Base-by-base conservation (phyloP, 2,888 invertebrate genomes). In the Orchesellides sinensis region DNA sequence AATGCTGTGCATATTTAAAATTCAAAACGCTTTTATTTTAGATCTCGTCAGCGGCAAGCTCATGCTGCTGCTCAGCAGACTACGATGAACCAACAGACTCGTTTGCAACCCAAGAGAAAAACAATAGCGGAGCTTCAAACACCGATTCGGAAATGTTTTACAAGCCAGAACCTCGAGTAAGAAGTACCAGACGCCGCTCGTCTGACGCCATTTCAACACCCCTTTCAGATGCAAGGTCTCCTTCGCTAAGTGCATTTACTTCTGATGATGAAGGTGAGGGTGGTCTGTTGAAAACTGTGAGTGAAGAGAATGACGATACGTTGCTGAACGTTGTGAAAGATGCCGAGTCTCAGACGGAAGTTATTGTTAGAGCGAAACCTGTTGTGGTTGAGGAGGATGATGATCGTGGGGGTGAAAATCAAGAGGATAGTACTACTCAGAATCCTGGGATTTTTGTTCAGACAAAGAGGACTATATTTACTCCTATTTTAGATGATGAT, bases 71-170 rank as follows among this genome's bases (percentile, higher is more conserved):
- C 63, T 63, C 80, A 0, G 72, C 52, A 0, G 83, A 83, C 19
- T 83, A 66, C 56, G 83, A 84, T 25, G 84, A 83, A 49, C 81
- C 77, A 4, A 84, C 81, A 21, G 85, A 85, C 61, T 85, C 85
- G 1, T 85, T 83, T 35, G 83, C 83, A 23, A 85, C 83, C 3
- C 47, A 47, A 12, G 47, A 47, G 6, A 83, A 85, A 27, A 80
- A 75, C n/a, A 83, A 83, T 21, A 80, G 80, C 52, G 85, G 85
- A n/a, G 87, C 84, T 0, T 85, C 85, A 8, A 86, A 86, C 23
- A 86, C 87, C n/a, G 84, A 85, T 27, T 86, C 85, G 0, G 85
- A 84, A 21, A n/a, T n/a, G n/a, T 79, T 84, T 65, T 86, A 84
- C 66, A 69, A 77, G 8, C 73, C 84, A 29, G 73, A 80, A n/a